Percentiles rank a stretch among this genome's conserved stretches.
Evolutionary conservation across 2,113 vertebrate genomes (phyloP).

Genomic region (Gobio gobio): DNA sequence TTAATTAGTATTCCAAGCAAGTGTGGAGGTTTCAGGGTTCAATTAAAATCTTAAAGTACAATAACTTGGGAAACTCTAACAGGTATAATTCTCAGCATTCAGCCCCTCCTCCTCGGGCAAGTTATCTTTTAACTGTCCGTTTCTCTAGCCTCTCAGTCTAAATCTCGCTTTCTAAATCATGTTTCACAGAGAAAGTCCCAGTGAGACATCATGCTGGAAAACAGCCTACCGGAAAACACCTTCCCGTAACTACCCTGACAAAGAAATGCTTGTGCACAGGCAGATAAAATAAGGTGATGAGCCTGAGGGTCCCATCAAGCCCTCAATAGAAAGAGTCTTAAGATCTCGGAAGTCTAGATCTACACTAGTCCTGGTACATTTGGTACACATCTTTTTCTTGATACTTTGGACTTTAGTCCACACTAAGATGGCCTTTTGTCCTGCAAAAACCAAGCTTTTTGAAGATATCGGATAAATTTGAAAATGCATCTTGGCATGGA

Average conservation of each 20-base stretch:
- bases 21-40: constrained; percentile 62
- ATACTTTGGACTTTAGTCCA: too few relatives aligned
- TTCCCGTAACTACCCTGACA: constrained; percentile 68
- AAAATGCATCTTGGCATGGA: too few relatives aligned
- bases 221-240: constrained; percentile 60
- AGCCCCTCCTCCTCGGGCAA: constrained; percentile 59
- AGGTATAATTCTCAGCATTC: constrained; percentile 60
- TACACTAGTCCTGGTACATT: too few relatives aligned
- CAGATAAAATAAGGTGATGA: constrained; percentile 56
- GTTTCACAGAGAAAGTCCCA: constrained; percentile 67
- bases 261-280: constrained; percentile 67
- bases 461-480: too few relatives aligned
- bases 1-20: constrained; percentile 70
- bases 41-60: constrained; percentile 74
- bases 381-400: too few relatives aligned
- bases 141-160: constrained; percentile 56
- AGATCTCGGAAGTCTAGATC: constrained; percentile 45
- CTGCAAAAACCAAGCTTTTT: too few relatives aligned
- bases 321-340: constrained; percentile 54
- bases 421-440: too few relatives aligned
- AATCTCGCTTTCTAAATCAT: constrained; percentile 38
- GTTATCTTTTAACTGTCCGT: constrained; percentile 50
- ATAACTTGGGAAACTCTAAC: constrained; percentile 68
- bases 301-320: constrained; percentile 59
- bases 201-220: constrained; percentile 63